A percentile compares a stretch with the other conserved stretches of the same genome.
Evolutionary conservation across 2,797 vertebrate species (phyloP).

Genomic region (Hydrophis major): DNA sequence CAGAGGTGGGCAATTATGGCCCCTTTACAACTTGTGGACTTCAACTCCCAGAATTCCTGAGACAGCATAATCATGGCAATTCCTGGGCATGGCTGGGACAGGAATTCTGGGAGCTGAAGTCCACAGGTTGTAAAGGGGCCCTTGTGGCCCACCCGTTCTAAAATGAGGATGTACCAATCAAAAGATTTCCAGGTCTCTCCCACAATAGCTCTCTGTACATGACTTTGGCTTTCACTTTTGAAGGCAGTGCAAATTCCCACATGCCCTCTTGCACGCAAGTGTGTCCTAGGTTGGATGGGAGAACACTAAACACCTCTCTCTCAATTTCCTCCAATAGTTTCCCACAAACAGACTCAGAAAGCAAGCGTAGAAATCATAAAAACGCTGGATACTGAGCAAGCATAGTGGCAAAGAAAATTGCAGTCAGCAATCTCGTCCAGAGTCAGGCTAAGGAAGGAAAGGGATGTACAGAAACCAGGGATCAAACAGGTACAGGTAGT

Average conservation of each 20-base stretch:
- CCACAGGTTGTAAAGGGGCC: too few relatives aligned
- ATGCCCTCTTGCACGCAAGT: background rate
- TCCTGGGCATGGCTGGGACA: too few relatives aligned
- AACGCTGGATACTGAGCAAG: background rate
- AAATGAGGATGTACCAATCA: background rate
- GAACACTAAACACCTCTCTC: background rate
- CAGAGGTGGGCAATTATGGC: too few relatives aligned
- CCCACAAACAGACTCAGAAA: background rate
- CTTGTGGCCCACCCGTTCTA: background rate
- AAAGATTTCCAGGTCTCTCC: background rate
- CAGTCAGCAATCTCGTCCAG: background rate
- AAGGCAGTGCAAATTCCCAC: background rate
- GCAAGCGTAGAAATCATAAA: background rate
- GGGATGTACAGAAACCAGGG: background rate
- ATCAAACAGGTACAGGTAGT: background rate
- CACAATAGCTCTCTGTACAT: accelerated
- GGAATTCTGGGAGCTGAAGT: too few relatives aligned
- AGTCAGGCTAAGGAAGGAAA: background rate
- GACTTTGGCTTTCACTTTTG: background rate
- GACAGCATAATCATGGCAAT: too few relatives aligned
- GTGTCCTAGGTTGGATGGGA: background rate
- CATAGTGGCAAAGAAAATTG: background rate
- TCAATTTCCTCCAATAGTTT: background rate
- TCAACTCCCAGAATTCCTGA: too few relatives aligned
- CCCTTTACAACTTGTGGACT: too few relatives aligned